Percentiles rank a stretch among this genome's conserved stretches.
Evolutionary conservation across 2,113 vertebrate species (phyloP).

Genomic region (Boleophthalmus pectinirostris): DNA sequence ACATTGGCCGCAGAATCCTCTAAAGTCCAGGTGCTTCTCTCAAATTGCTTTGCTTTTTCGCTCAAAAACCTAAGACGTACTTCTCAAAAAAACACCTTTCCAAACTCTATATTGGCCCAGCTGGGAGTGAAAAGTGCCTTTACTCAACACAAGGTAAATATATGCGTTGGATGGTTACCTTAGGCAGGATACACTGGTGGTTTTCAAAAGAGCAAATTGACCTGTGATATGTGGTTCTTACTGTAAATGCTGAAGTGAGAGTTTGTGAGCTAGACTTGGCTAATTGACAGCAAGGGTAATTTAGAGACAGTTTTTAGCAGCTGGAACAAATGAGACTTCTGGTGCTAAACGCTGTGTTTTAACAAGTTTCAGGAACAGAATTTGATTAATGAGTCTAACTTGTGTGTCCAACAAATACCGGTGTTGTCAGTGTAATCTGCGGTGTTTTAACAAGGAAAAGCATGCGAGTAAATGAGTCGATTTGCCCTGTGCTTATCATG

Average conservation of each 20-base stretch:
- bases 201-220: constrained; percentile 48
- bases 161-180: constrained; percentile 53
- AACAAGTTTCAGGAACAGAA: background rate
- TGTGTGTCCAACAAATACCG: background rate
- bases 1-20: constrained; percentile 57
- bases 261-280: constrained; percentile 61
- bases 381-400: background rate
- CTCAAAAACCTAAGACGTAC: constrained; percentile 60
- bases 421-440: background rate
- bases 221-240: constrained; percentile 50
- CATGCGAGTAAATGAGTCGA: background rate
- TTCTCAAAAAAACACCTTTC: constrained; percentile 51
- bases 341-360: constrained; percentile 5
- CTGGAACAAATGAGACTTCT: background rate
- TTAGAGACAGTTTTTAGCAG: constrained; percentile 20
- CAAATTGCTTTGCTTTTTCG: constrained; percentile 67
- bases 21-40: constrained; percentile 56
- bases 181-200: constrained; percentile 46
- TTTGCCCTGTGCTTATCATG: background rate
- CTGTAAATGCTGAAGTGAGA: constrained; percentile 55
- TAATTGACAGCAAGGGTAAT: constrained; percentile 43
- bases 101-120: constrained; percentile 50
- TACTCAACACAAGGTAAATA: constrained; percentile 52
- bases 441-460: background rate
- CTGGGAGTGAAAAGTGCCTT: constrained; percentile 59